phyloP scores from a whole-genome alignment of 1,140 invertebrate genomes.

The Platyura marginata region DNA sequence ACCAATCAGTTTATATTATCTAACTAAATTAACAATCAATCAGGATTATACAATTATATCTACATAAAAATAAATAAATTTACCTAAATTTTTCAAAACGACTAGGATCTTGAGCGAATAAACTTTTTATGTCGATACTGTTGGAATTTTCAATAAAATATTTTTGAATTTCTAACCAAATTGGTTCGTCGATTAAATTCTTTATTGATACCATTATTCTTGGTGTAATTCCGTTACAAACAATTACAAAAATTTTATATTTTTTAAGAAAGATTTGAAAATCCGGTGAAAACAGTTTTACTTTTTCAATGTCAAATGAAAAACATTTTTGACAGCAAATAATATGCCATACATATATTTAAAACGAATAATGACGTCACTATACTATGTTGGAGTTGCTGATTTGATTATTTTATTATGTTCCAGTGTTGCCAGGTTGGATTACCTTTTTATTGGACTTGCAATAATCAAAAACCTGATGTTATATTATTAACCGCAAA shows the following conservation, averaged over 20 bases:
- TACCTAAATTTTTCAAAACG: constrained; percentile 73
- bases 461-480: no score
- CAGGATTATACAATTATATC: no score
- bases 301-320: constrained; percentile 9
- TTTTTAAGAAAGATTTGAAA: not conserved
- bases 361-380: no score
- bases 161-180: constrained; percentile 50
- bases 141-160: constrained; percentile 44
- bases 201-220: constrained; percentile 18
- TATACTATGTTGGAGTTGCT: no score
- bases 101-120: constrained; percentile 55
- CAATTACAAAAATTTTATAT: not conserved
- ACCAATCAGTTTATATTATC: no score
- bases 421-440: no score
- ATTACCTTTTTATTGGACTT: no score
- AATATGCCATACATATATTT: not conserved
- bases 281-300: not conserved
- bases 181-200: constrained; percentile 38
- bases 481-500: no score
- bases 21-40: no score
- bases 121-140: constrained; percentile 53
- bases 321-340: constrained; percentile 1
- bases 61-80: constrained; percentile 3
- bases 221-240: not conserved
- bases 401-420: no score